Base-by-base conservation (phyloP, 2,113 vertebrate species). In the Anarhynchus alexandrinus region DNA sequence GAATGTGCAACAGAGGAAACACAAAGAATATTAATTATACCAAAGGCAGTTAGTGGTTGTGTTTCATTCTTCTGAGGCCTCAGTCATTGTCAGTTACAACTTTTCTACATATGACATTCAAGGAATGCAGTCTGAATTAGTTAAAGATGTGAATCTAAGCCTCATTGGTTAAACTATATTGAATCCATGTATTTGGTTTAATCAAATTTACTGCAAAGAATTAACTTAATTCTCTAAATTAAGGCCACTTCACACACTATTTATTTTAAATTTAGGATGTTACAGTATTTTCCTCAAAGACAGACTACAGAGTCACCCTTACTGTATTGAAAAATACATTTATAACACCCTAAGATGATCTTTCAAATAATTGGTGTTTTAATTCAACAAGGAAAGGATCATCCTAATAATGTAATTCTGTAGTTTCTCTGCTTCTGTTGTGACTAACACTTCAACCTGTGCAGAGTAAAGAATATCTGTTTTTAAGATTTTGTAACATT, bases 141-240 rank as follows among this genome's bases (percentile, higher is more conserved):
- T 83, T 76, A 74, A 81, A 89, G 22, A 87, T 74, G 22, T 45
- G 52, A 81, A 71, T 82, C 36, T 82, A 86, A 88, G 52, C 52
- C 58, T 82, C 61, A 55, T n/a, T 87, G 57, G 36, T 42, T 94
- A 93, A 86, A 86, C 19, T 26, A 29, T 72, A 86, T 25, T 90
- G 69, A 86, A 95, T 57, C 18, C 15, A 43, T 65, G 62, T 65
- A 65, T 86, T 81, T 83, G 64, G 61, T 90, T 95, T 92, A 92
- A 90, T 73, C 36, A 70, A 77, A 90, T 92, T 88, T 86, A 49
- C 19, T 54, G 36, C 61, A 77, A 86, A 65, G 27, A 85, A 85
- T 82, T 69, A 79, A 82, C 45, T 81, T 86, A 97, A 88, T 94
- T 93, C 67, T 51, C 30, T 86, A 88, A 90, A 90, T 92, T 83